Percentiles rank a stretch among this genome's conserved stretches.
Conservation (phyloP, 2,888 invertebrate genomes). For the Alviniconcha strummeri region DNA sequence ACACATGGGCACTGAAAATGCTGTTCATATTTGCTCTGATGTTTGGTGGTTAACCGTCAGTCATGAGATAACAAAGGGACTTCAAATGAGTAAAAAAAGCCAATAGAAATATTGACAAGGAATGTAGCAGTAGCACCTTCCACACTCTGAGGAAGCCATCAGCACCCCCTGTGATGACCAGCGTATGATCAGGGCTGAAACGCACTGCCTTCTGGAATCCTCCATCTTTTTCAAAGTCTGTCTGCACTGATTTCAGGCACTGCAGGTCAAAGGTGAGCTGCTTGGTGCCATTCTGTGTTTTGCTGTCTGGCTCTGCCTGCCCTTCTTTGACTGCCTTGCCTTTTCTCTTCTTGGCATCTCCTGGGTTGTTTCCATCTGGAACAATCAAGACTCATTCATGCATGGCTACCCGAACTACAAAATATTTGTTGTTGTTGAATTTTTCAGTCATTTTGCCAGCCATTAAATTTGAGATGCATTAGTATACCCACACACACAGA, state of each 20-base stretch:
- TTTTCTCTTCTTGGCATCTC: conserved; percentile 48
- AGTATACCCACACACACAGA: too few relatives aligned
- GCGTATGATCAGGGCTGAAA: conserved; percentile 83
- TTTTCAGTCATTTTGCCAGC: too few relatives aligned
- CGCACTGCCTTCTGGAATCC: conserved; percentile 91
- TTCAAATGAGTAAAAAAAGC: too few relatives aligned
- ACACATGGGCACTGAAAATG: too few relatives aligned
- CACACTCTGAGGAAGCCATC: conserved; percentile 92
- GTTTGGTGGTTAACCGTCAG: too few relatives aligned
- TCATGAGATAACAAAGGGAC: background rate
- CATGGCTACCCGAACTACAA: background rate
- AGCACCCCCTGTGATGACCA: conserved; percentile 93
- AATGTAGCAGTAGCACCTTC: conserved; percentile 74
- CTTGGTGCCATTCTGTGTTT: conserved; percentile 48
- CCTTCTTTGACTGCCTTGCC: conserved; percentile 28
- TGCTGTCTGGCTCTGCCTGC: conserved; percentile 18
- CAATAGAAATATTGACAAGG: background rate
- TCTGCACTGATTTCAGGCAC: conserved; percentile 64
- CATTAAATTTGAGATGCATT: too few relatives aligned
- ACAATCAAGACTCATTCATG: background rate
- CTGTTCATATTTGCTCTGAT: too few relatives aligned
- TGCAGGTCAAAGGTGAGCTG: conserved; percentile 71
- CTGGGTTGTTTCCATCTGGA: conserved; percentile 28
- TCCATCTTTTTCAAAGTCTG: conserved; percentile 78
- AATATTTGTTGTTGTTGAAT: too few relatives aligned